Conservation (phyloP, 2,797 vertebrate species). For the Cryptoblepharus egeriae region DNA sequence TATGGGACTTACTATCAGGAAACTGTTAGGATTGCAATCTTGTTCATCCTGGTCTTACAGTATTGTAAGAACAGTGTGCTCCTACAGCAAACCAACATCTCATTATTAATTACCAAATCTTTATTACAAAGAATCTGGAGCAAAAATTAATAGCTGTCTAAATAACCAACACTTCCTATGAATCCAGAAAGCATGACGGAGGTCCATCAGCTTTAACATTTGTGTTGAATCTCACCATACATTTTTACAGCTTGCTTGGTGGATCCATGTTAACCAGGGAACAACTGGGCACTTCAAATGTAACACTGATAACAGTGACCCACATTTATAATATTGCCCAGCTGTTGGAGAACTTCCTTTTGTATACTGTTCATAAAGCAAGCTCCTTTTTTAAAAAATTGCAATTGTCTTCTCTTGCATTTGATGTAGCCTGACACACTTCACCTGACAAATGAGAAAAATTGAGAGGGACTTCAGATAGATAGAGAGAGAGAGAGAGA, state of each 20-base stretch:
- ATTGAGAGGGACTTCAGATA: constrained; percentile 15
- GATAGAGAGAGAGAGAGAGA: not conserved
- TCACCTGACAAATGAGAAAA: constrained; percentile 50
- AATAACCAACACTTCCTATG: not conserved
- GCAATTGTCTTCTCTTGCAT: constrained; percentile 43
- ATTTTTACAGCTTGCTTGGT: constrained; percentile 30
- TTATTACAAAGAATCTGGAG: not conserved
- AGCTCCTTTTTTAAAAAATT: constrained; percentile 44
- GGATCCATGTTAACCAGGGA: constrained; percentile 18
- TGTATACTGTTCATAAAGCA: constrained; percentile 45
- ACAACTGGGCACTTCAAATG: constrained; percentile 29
- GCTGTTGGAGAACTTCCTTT: constrained; percentile 31
- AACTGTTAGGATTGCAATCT: too few relatives aligned
- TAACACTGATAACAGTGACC: constrained; percentile 27
- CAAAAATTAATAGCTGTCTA: not conserved
- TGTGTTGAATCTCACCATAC: not conserved
- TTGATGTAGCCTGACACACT: constrained; percentile 37
- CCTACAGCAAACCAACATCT: not conserved
- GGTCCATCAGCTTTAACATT: not conserved
- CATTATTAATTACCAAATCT: not conserved
- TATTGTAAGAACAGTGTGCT: not conserved
- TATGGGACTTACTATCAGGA: too few relatives aligned
- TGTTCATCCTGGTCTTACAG: not conserved
- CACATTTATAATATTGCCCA: constrained; percentile 12
- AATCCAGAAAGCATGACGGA: not conserved